Evolutionary conservation across 2,888 invertebrate genomes (phyloP), one percentile per base, ranked within the genome.

Genomic region (Agrilus mali): DNA sequence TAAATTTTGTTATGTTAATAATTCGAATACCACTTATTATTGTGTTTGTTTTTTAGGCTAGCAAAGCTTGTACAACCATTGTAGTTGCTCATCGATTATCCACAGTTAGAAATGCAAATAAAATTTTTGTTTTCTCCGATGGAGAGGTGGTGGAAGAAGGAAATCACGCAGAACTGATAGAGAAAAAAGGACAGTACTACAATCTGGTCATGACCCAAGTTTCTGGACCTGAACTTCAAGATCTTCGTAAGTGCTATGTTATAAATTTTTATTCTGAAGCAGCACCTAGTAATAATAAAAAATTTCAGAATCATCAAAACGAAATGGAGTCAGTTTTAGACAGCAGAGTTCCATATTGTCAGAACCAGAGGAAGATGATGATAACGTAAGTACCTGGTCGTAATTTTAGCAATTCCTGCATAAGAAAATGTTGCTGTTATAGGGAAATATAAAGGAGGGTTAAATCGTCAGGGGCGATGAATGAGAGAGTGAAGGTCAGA

Each of bases 31-130:
- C 17, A 33, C 14, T n/a, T 36, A n/a, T 33, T 14, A 41, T n/a
- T 41, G n/a, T n/a, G n/a, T n/a, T n/a, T 32, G 36, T 27, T 17
- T 51, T 58, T 56, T 16, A 80, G 79, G 82, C 80, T 2, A 77
- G 80, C 56, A 68, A 77, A 68, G 82, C 82, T 38, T 72, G 86
- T 40, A 87, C 86, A 1, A 86, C 86, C 1, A 72, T 87, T 10
- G 82, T 86, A 17, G 81, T 87, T 8, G 86, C 86, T 0, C 86
- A 87, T 61, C 72, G 86, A 42, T 66, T 86, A 17, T 77, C 83
- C 0, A 86, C 86, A 0, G 83, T 86, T 43, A 69, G 80, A 42
- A 74, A 77, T 47, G 86, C 83, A 0, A 80, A 84, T 58, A 70
- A 77, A 51, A 86, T 86, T 53, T 74, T 83, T 46, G 85, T 84